Conservation (phyloP, 1,140 invertebrate species). For the Bombus affinis region DNA sequence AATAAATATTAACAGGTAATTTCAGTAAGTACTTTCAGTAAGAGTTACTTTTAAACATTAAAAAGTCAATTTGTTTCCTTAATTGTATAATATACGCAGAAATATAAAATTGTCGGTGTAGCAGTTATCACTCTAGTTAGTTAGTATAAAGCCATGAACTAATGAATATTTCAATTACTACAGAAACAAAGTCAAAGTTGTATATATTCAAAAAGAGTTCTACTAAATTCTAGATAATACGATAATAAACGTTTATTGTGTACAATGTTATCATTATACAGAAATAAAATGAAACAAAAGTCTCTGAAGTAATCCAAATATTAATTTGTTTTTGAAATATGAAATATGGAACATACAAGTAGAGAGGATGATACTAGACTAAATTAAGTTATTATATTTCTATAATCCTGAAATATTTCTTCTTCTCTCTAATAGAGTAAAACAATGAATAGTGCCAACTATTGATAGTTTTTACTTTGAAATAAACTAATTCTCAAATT, state of each 20-base stretch:
- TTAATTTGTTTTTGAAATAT: neutral
- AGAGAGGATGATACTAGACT: neutral
- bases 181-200: neutral
- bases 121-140: too few species aligned
- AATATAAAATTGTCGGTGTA: neutral
- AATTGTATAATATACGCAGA: neutral
- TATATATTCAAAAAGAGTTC: neutral
- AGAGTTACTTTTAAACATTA: slow-evolving; percentile 2
- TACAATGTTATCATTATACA: neutral
- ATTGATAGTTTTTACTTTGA: neutral
- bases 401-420: neutral
- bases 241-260: neutral
- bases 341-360: neutral
- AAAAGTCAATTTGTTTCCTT: neutral
- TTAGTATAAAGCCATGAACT: neutral
- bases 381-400: neutral
- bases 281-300: neutral
- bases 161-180: neutral
- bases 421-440: neutral
- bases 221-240: neutral
- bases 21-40: neutral
- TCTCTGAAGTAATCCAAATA: neutral
- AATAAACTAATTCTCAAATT: neutral
- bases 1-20: slow-evolving; percentile 33
- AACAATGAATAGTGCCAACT: neutral